A percentile compares a stretch with the other conserved stretches of the same genome.
Conservation (phyloP, 2,888 invertebrate genomes). For the Plagodis dolabraria region DNA sequence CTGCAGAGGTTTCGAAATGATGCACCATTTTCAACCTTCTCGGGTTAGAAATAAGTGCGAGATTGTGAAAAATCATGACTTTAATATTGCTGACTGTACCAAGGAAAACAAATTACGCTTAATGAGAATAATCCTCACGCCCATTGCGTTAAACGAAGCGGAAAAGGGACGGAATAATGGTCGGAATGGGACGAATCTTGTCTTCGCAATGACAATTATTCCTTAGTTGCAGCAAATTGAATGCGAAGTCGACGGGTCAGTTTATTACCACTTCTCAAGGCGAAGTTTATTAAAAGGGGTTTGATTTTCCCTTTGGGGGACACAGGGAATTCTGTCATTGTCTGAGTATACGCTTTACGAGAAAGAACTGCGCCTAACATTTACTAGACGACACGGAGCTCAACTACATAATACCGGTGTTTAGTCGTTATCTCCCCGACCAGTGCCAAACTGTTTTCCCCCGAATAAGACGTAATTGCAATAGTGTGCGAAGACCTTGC, state of each 20-base stretch:
- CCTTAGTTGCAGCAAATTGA: conserved; percentile 47
- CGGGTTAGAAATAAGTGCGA: conserved; percentile 2
- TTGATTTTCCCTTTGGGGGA: conserved; percentile 9
- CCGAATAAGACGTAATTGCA: too few species aligned
- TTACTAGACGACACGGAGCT: too few species aligned
- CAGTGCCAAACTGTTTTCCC: too few species aligned
- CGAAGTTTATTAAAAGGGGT: conserved; percentile 27
- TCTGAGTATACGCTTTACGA: background rate
- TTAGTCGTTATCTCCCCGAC: too few species aligned
- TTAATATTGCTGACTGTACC: conserved; percentile 30
- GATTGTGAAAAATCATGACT: conserved; percentile 10
- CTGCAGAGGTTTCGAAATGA: background rate
- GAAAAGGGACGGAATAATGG: conserved; percentile 50
- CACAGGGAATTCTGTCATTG: background rate
- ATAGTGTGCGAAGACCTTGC: too few species aligned
- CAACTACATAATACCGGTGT: too few species aligned
- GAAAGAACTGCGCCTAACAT: background rate
- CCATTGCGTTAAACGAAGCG: conserved; percentile 53
- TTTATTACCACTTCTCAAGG: conserved; percentile 28
- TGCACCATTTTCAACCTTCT: conserved; percentile 10
- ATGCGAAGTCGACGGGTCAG: conserved; percentile 29
- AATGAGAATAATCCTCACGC: conserved; percentile 55
- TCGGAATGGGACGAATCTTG: conserved; percentile 48
- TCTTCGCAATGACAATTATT: conserved; percentile 46
- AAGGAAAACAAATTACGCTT: conserved; percentile 54